phyloP scores from a whole-genome alignment of 2,113 vertebrate species.

The Muntiacus reevesi region DNA sequence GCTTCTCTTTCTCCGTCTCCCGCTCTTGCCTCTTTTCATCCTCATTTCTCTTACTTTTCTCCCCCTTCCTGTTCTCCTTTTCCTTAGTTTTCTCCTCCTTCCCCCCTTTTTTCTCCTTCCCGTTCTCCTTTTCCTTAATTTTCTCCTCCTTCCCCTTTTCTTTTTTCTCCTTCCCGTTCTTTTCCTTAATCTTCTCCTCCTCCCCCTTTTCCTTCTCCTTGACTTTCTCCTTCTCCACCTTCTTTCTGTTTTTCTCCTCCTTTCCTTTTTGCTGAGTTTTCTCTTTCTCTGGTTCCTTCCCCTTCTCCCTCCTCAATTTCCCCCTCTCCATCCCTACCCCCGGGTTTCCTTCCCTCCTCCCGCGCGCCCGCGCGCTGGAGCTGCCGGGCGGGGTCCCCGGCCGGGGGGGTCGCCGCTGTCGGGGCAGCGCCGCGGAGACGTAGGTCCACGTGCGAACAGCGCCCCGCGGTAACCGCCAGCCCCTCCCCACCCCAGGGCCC shows the following conservation, averaged over 20 bases:
- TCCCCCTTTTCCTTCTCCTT: not conserved
- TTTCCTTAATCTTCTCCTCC: not conserved
- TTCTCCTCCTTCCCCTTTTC: not conserved
- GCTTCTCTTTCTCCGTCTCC: not conserved
- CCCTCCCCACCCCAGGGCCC: not conserved
- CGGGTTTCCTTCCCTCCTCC: not conserved
- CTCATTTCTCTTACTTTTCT: not conserved
- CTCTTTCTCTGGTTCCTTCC: not conserved
- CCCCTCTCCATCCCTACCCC: constrained; percentile 3
- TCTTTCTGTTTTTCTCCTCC: not conserved
- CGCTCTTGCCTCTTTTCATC: not conserved
- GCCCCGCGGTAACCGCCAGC: not conserved
- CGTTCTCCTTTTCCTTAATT: not conserved
- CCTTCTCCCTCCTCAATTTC: not conserved
- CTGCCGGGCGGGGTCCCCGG: not conserved
- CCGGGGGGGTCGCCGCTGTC: not conserved
- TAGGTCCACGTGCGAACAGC: not conserved
- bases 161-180: not conserved
- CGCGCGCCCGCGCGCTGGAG: not conserved
- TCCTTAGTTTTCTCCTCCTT: not conserved
- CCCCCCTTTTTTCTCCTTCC: not conserved
- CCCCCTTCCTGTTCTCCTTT: not conserved
- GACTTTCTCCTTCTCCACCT: not conserved
- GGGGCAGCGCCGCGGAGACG: not conserved
- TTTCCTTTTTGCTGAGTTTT: not conserved